Conservation (phyloP, 1,140 invertebrate species). For the Choristoneura fumiferana region DNA sequence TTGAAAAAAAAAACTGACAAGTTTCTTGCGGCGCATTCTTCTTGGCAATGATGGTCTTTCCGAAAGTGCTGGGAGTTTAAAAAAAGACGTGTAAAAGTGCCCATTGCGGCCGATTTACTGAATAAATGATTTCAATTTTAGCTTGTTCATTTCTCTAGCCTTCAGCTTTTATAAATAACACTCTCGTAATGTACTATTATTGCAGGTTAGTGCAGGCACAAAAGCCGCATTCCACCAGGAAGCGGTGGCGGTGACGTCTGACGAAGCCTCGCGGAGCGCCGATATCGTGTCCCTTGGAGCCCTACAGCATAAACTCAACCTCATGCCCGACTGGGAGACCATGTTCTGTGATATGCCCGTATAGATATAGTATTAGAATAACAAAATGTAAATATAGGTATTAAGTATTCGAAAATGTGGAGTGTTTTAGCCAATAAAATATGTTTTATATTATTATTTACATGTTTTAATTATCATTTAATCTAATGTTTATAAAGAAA, state of each 20-base stretch:
- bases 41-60: no score
- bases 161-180: no score
- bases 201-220: slow-evolving; percentile 57
- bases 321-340: slow-evolving; percentile 64
- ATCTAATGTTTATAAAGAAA: slow-evolving; percentile 12
- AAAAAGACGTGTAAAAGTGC: no score
- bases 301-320: slow-evolving; percentile 61
- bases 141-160: no score
- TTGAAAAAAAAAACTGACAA: no score
- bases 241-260: slow-evolving; percentile 51
- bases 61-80: no score
- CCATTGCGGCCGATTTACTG: no score
- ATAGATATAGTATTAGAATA: no score
- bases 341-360: slow-evolving; percentile 58
- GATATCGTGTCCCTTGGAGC: slow-evolving; percentile 55
- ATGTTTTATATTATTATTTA: slow-evolving; percentile 17
- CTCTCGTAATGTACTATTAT: no score
- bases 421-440: slow-evolving; percentile 7
- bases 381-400: slow-evolving; percentile 11
- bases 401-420: background rate
- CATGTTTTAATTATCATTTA: background rate
- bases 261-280: slow-evolving; percentile 51
- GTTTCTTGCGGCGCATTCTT: no score
- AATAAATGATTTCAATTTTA: no score
- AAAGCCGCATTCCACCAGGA: slow-evolving; percentile 61